Evolutionary conservation across 1,140 invertebrate genomes (phyloP), one percentile per base, ranked within the genome.

Genomic region (Muscidifurax raptorellus): DNA sequence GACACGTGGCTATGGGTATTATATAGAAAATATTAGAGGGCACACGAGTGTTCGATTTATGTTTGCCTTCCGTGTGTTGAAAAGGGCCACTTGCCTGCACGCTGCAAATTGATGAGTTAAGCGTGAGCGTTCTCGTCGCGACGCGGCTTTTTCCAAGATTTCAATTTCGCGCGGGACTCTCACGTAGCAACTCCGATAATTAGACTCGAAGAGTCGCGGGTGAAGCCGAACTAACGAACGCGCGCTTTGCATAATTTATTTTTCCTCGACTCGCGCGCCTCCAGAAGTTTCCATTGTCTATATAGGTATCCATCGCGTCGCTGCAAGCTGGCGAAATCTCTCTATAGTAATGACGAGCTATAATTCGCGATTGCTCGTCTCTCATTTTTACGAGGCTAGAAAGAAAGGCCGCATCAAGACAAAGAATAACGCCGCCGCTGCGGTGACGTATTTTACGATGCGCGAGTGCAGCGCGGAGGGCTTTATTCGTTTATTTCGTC

Each of bases 1-100:
- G 88, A 89, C 92, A 91, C 91, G 92, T 92, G 92, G 84, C 90
- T 83, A 87, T 87, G 89, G 90, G 88, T n/a, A n/a, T n/a, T n/a
- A n/a, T n/a, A n/a, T n/a, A n/a, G n/a, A n/a, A n/a, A n/a, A n/a
- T n/a, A n/a, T n/a, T 88, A 47, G 36, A 52, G 44, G 3, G 32
- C 72, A 22, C 64, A 64, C 25, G 64, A 40, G 27, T 64, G 47
- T 44, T 52, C 75, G 82, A 83, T 83, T 83, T 76, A 76, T 59
- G 52, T 77, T 76, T 69, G 81, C 59, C 59, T 52, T 32, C 64
- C 30, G 40, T 27, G n/a, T 28, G 30, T 66, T 28, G 10, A 9
- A 69, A 18, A 32, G 5, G 28, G 80, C 2, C 59, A 75, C 80
- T 82, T 82, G 18, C 40, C 40, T 32, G 1, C 69, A 47, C 76